A percentile compares a stretch with the other conserved stretches of the same genome.
Evolutionary conservation across 2,113 vertebrate genomes (phyloP).

Genomic region (Collichthys lucidus): DNA sequence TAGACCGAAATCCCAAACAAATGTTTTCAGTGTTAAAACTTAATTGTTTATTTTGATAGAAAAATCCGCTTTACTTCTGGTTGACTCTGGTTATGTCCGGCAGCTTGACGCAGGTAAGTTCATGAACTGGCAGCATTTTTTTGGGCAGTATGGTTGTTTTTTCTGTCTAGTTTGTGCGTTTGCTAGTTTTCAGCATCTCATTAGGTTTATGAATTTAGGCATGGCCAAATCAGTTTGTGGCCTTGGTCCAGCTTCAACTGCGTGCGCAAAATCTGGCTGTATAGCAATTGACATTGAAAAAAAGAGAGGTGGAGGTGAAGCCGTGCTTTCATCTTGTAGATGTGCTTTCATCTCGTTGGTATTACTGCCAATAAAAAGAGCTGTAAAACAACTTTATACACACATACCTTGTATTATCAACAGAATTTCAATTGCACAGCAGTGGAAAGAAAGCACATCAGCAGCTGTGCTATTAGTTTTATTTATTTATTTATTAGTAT

Average conservation of each 20-base stretch:
- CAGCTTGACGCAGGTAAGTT: constrained; percentile 9
- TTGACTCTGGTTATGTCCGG: neutral
- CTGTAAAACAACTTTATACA: neutral
- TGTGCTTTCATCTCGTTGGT: too few species aligned
- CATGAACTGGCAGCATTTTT: neutral
- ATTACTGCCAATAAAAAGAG: neutral
- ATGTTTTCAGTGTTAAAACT: neutral
- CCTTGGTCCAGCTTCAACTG: neutral
- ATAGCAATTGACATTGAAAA: neutral
- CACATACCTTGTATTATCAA: neutral
- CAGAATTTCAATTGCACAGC: neutral
- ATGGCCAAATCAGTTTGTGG: neutral
- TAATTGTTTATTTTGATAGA: neutral
- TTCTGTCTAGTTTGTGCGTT: neutral
- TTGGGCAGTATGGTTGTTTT: neutral
- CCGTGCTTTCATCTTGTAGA: too few species aligned
- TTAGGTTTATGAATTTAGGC: neutral
- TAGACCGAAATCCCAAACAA: neutral
- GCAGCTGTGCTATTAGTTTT: neutral
- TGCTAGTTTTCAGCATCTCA: neutral
- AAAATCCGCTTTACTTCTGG: neutral
- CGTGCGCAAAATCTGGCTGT: neutral
- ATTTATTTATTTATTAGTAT: too few species aligned
- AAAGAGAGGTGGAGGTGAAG: neutral
- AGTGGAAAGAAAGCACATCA: neutral